These are phyloP conservation scores for Penaeus chinensis DNA, from an alignment of 1,140 invertebrate species.

Conservation along the genomic window DNA sequence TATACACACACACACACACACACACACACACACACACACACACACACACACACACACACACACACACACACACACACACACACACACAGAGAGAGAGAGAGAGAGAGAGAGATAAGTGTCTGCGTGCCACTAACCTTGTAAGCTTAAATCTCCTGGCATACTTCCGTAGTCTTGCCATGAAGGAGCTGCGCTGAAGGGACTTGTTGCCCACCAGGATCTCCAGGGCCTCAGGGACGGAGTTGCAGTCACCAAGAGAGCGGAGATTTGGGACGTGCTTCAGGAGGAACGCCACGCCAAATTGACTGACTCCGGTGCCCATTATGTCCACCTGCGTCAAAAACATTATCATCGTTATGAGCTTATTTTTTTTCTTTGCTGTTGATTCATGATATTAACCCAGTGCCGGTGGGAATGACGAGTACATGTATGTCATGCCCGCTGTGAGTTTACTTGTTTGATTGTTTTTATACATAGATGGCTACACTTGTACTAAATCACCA, in stretches of 20 bases:
- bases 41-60: not conserved
- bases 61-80: too few relatives aligned
- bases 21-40: not conserved
- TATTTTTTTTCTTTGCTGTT: too few relatives aligned
- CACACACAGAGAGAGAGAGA: too few relatives aligned
- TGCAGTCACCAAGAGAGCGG: conserved; percentile 40
- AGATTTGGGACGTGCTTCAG: conserved; percentile 36
- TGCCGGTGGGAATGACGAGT: too few relatives aligned
- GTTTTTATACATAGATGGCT: too few relatives aligned
- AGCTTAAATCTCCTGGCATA: conserved; percentile 41
- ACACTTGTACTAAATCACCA: too few relatives aligned
- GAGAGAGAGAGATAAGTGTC: too few relatives aligned
- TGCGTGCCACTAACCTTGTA: conserved; percentile 33
- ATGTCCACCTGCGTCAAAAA: conserved; percentile 32
- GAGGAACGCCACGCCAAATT: conserved; percentile 48
- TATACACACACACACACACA: not conserved
- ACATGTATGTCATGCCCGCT: too few relatives aligned
- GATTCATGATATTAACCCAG: too few relatives aligned
- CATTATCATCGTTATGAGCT: too few relatives aligned
- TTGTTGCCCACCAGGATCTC: conserved; percentile 42
- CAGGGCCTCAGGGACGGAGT: conserved; percentile 37
- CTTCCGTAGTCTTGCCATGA: conserved; percentile 28
- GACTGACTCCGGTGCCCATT: conserved; percentile 41
- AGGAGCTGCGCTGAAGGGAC: conserved; percentile 1
- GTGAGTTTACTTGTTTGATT: too few relatives aligned